A percentile compares a stretch with the other conserved stretches of the same genome.
phyloP scores from a whole-genome alignment of 2,888 invertebrate species.

The Diogma glabrata region DNA sequence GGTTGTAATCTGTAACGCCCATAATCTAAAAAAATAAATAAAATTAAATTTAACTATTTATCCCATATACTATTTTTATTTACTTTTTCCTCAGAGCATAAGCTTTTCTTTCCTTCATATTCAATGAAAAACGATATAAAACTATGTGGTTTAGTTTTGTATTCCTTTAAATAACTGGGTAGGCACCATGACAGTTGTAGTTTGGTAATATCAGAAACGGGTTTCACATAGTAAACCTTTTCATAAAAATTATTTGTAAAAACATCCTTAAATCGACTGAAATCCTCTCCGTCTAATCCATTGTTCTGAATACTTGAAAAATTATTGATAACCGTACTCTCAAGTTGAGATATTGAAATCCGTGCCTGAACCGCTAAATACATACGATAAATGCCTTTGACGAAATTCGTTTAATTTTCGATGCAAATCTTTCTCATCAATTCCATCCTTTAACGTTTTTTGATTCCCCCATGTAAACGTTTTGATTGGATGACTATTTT shows the following conservation, averaged over 20 bases:
- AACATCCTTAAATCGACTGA: constrained; percentile 36
- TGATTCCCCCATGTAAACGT: constrained; percentile 82
- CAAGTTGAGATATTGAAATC: constrained; percentile 32
- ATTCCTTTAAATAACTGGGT: constrained; percentile 27
- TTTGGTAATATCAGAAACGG: constrained; percentile 59
- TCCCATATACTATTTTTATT: too few species aligned
- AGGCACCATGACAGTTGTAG: constrained; percentile 39
- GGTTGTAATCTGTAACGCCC: constrained; percentile 60
- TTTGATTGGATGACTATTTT: constrained; percentile 52
- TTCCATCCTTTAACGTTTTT: constrained; percentile 54
- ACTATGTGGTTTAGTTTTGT: constrained; percentile 39
- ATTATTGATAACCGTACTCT: constrained; percentile 36
- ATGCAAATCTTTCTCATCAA: constrained; percentile 56
- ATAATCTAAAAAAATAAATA: too few species aligned
- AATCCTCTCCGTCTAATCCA: constrained; percentile 48
- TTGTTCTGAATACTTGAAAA: constrained; percentile 63
- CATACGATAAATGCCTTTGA: constrained; percentile 75
- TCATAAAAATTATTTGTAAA: constrained; percentile 30
- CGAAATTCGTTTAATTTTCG: constrained; percentile 61
- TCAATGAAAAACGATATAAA: constrained; percentile 72
- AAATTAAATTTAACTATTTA: too few species aligned
- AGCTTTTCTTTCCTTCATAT: constrained; percentile 75
- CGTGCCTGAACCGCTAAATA: constrained; percentile 67
- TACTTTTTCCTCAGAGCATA: too few species aligned
- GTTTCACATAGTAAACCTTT: constrained; percentile 54